phyloP scores from a whole-genome alignment of 1,140 invertebrate species.

The Heliconius eleuchia region DNA sequence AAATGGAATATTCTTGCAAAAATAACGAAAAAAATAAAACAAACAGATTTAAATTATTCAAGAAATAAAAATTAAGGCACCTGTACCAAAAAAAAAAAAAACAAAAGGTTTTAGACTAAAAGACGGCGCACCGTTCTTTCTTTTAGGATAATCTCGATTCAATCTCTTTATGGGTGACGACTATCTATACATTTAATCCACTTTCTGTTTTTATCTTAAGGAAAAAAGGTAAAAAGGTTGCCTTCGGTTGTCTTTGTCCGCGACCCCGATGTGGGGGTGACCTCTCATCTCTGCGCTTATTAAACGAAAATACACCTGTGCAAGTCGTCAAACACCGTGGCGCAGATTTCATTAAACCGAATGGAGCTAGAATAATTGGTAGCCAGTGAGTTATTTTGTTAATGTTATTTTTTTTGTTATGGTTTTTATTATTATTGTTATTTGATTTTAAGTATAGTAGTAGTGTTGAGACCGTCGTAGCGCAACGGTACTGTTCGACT shows the following conservation, averaged over 20 bases:
- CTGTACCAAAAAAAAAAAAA: slow-evolving; percentile 47
- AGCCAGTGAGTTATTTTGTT: slow-evolving; percentile 48
- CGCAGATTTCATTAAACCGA: slow-evolving; percentile 67
- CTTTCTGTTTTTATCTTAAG: slow-evolving; percentile 73
- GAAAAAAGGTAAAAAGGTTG: slow-evolving; percentile 61
- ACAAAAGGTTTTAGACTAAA: slow-evolving; percentile 47
- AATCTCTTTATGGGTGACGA: slow-evolving; percentile 73
- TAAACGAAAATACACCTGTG: slow-evolving; percentile 69
- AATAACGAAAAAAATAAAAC: slow-evolving; percentile 16
- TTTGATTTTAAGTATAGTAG: not conserved
- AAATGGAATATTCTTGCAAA: slow-evolving; percentile 8
- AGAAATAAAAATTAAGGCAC: slow-evolving; percentile 44
- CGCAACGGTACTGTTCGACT: no score
- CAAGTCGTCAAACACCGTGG: slow-evolving; percentile 49
- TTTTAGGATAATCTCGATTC: slow-evolving; percentile 61
- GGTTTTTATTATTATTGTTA: not conserved
- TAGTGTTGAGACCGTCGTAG: no score
- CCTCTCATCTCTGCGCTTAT: slow-evolving; percentile 66
- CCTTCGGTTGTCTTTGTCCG: slow-evolving; percentile 52
- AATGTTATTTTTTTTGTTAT: slow-evolving; percentile 37
- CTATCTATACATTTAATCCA: slow-evolving; percentile 78
- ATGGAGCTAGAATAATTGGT: slow-evolving; percentile 57
- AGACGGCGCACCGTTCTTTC: slow-evolving; percentile 43
- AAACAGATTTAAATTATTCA: slow-evolving; percentile 31
- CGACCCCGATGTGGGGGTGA: slow-evolving; percentile 62